A percentile compares a stretch with the other conserved stretches of the same genome.
phyloP scores from a whole-genome alignment of 2,797 vertebrate genomes.

The Hylomyscus alleni region DNA sequence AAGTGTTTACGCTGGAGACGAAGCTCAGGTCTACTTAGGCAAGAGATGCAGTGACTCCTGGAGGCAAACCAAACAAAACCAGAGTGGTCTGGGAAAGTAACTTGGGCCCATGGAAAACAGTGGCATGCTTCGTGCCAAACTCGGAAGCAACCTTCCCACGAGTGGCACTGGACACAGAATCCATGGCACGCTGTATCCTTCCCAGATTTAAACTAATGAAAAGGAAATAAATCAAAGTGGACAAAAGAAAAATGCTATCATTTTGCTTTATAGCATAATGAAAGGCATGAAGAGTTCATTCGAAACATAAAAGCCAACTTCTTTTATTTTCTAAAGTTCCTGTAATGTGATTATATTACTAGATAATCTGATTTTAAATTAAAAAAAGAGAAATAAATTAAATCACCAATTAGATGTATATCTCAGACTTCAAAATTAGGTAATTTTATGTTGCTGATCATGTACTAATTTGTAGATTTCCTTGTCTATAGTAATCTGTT shows the following conservation, averaged over 20 bases:
- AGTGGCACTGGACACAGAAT: too few relatives aligned
- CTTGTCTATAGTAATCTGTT: not conserved
- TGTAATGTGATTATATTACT: not conserved
- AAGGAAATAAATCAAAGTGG: too few relatives aligned
- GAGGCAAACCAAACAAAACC: not conserved
- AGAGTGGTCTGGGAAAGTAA: not conserved
- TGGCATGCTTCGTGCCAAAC: not conserved
- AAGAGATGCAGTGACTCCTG: not conserved
- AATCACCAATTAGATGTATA: not conserved
- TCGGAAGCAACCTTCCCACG: not conserved
- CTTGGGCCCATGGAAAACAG: not conserved
- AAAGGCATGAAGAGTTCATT: not conserved
- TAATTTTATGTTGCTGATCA: not conserved
- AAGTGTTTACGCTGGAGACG: not conserved
- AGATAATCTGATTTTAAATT: constrained; percentile 16
- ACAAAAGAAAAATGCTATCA: not conserved
- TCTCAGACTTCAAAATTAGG: not conserved
- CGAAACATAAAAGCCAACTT: not conserved
- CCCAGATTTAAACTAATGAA: too few relatives aligned
- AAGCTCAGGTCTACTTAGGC: not conserved
- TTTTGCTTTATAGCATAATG: not conserved
- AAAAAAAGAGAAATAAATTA: not conserved
- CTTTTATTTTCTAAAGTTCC: not conserved
- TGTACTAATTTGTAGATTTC: constrained; percentile 17
- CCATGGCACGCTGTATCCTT: too few relatives aligned